Evolutionary conservation across 2,888 invertebrate species (phyloP).

Genomic region (Eueremaeus valkanovi): DNA sequence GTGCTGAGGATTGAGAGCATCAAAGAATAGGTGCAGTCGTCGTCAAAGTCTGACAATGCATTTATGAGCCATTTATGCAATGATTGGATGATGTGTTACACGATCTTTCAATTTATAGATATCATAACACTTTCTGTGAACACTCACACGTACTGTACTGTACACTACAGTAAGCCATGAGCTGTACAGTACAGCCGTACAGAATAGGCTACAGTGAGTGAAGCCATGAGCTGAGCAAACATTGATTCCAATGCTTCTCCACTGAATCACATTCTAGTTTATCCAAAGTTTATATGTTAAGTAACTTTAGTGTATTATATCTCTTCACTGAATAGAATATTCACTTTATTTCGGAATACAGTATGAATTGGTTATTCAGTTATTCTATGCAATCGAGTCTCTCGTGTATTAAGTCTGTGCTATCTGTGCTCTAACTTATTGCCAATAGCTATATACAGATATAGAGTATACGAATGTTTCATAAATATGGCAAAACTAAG

Average conservation of each 20-base stretch:
- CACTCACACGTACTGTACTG: not conserved
- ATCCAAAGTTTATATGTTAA: conserved; percentile 3
- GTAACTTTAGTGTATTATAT: not conserved
- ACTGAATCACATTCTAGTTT: not conserved
- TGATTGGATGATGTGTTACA: not conserved
- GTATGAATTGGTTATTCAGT: conserved; percentile 34
- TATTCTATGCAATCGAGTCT: conserved; percentile 18
- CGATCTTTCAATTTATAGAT: conserved; percentile 26
- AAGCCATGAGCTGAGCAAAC: not conserved
- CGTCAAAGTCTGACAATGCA: not conserved
- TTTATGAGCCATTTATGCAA: conserved; percentile 17
- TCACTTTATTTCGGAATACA: conserved; percentile 17
- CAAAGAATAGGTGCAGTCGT: not conserved
- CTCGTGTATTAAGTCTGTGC: not conserved
- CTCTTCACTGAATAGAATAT: conserved; percentile 10
- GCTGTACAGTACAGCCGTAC: not conserved
- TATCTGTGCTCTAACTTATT: conserved; percentile 24
- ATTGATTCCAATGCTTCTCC: not conserved
- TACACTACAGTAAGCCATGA: not conserved
- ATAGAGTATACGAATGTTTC: not conserved
- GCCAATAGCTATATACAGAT: conserved; percentile 23
- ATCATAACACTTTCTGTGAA: not conserved
- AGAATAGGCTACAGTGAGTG: not conserved
- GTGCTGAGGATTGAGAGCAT: too few species aligned
- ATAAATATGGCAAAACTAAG: conserved; percentile 31